phyloP scores from a whole-genome alignment of 2,113 vertebrate species.

The Catagonus wagneri region DNA sequence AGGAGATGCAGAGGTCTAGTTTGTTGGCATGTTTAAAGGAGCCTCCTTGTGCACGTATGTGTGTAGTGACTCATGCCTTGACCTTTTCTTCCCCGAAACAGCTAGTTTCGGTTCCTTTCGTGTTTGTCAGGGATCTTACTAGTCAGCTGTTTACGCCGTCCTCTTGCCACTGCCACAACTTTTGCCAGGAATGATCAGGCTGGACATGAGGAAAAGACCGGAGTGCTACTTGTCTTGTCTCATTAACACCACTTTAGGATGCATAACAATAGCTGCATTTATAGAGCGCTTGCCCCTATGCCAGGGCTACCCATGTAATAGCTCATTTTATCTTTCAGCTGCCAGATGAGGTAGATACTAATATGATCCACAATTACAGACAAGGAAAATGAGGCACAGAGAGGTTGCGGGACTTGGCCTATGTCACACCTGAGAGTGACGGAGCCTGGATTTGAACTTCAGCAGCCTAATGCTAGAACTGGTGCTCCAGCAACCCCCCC shows the following conservation, averaged over 20 bases:
- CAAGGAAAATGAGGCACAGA: not conserved
- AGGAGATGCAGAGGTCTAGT: no score
- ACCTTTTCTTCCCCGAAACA: not conserved
- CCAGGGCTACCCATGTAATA: fast-evolving
- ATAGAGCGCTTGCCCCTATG: fast-evolving
- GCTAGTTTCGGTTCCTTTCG: not conserved
- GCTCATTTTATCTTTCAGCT: not conserved
- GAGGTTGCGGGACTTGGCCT: not conserved
- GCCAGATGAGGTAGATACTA: not conserved
- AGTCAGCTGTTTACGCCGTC: no score
- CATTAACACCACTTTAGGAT: not conserved
- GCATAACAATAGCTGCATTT: fast-evolving
- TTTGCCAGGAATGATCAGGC: not conserved
- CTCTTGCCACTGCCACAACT: not conserved
- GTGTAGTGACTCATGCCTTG: fast-evolving
- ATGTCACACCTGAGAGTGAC: not conserved
- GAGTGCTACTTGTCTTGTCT: not conserved
- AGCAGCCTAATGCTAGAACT: not conserved
- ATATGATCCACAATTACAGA: not conserved
- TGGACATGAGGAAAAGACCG: not conserved
- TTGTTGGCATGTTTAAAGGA: not conserved
- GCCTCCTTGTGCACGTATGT: fast-evolving
- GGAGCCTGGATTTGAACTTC: not conserved
- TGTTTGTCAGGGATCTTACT: not conserved
- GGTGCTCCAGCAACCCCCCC: fast-evolving